Percentiles rank a stretch among this genome's conserved stretches.
These are phyloP conservation scores for Anguilla megastoma DNA, from an alignment of 2,797 vertebrate genomes.

Conservation along the genomic window DNA sequence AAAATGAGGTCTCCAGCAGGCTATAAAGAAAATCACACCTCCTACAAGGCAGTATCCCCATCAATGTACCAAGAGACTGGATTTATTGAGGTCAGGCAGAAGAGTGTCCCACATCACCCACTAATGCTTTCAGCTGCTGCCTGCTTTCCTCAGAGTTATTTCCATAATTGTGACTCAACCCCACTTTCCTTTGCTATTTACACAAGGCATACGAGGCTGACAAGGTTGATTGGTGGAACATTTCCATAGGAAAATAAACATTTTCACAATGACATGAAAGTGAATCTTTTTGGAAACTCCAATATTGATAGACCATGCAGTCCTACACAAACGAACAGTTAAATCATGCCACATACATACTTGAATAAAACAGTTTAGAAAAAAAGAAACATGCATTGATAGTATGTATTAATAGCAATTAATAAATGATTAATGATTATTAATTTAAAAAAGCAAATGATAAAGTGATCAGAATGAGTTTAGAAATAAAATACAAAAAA, in stretches of 20 bases:
- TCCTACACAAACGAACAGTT: neutral
- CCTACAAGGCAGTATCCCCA: neutral
- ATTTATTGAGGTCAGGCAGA: neutral
- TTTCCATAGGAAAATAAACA: neutral
- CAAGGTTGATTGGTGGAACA: neutral
- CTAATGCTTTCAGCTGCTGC: too few species aligned
- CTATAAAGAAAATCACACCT: conserved; percentile 47
- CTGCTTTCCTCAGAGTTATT: neutral
- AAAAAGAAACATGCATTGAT: neutral
- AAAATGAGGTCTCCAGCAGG: conserved; percentile 58
- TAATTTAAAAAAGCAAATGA: neutral
- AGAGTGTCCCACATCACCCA: neutral
- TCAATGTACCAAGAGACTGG: neutral
- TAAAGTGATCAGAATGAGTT: neutral
- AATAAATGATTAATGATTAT: too few species aligned
- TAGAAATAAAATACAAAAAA: neutral
- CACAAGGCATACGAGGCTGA: neutral
- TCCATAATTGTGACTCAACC: neutral
- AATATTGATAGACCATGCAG: neutral
- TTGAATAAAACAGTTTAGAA: neutral
- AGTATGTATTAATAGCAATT: neutral
- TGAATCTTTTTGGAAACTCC: neutral
- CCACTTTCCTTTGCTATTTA: neutral
- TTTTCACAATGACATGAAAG: neutral
- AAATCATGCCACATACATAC: neutral